Evolutionary conservation across 2,888 invertebrate genomes (phyloP).

Genomic region (Incurvaria masculella): DNA sequence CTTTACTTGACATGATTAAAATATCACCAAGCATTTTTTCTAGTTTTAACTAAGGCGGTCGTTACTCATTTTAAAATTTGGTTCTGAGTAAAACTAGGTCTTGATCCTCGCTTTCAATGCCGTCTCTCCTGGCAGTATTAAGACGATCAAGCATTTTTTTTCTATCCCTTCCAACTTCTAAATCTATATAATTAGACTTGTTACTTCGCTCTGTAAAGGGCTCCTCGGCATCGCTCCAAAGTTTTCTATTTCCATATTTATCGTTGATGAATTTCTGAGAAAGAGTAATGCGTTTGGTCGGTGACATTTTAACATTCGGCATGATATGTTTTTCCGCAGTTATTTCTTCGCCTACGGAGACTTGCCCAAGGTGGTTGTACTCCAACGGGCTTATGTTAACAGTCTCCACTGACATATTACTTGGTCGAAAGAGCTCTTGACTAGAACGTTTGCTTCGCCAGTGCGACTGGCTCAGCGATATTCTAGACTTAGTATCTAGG

Average conservation of each 20-base stretch:
- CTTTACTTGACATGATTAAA: no score
- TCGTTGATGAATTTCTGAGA: slow-evolving; percentile 55
- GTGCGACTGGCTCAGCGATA: slow-evolving; percentile 48
- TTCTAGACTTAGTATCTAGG: slow-evolving; percentile 34
- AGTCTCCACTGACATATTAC: slow-evolving; percentile 33
- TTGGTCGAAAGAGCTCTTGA: slow-evolving; percentile 41
- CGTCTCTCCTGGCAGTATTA: slow-evolving; percentile 35
- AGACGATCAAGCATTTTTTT: slow-evolving; percentile 40
- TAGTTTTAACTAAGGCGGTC: not conserved
- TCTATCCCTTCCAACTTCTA: slow-evolving; percentile 26
- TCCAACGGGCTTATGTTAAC: slow-evolving; percentile 50
- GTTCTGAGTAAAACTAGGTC: slow-evolving; percentile 25
- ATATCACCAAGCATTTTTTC: no score
- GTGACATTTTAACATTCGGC: slow-evolving; percentile 31
- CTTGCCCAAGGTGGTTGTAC: slow-evolving; percentile 51
- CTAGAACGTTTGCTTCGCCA: slow-evolving; percentile 46
- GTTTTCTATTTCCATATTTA: slow-evolving; percentile 49
- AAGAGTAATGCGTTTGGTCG: slow-evolving; percentile 38
- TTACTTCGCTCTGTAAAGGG: slow-evolving; percentile 28
- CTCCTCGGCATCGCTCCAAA: slow-evolving; percentile 49
- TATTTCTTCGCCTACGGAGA: slow-evolving; percentile 33
- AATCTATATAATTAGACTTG: slow-evolving; percentile 32
- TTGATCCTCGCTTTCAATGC: slow-evolving; percentile 30
- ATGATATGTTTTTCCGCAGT: slow-evolving; percentile 32
- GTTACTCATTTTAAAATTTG: slow-evolving; percentile 22